Percentiles rank a stretch among this genome's conserved stretches.
These are phyloP conservation scores for Copidosoma floridanum DNA, from an alignment of 1,140 invertebrate genomes.

Conservation along the genomic window DNA sequence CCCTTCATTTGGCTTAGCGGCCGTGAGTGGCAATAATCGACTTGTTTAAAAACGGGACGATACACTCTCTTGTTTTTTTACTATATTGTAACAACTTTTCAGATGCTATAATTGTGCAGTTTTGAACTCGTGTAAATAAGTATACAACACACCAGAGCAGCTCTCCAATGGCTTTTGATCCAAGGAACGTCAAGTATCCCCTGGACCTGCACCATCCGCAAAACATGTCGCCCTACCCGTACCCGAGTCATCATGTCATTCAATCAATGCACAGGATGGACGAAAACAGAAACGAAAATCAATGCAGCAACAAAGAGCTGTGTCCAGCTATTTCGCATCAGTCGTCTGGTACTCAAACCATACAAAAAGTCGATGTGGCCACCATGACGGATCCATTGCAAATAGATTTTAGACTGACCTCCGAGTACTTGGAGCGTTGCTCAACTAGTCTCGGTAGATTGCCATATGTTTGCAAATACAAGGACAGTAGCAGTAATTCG, in stretches of 20 bases:
- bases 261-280: conserved; percentile 42
- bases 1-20: too few relatives aligned
- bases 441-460: conserved; percentile 47
- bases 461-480: conserved; percentile 48
- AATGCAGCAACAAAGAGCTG: conserved; percentile 46
- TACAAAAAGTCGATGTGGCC: conserved; percentile 56
- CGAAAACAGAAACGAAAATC: conserved; percentile 52
- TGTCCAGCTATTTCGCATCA: conserved; percentile 42
- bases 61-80: too few relatives aligned
- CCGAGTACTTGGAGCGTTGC: conserved; percentile 52
- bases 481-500: conserved; percentile 44
- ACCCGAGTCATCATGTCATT: conserved; percentile 31
- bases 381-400: conserved; percentile 59
- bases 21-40: too few relatives aligned
- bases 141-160: too few relatives aligned
- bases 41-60: too few relatives aligned
- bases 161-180: conserved; percentile 48
- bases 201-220: conserved; percentile 38
- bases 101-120: too few relatives aligned
- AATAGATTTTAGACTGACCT: conserved; percentile 52
- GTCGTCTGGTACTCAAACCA: conserved; percentile 45
- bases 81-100: too few relatives aligned
- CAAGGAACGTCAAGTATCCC: conserved; percentile 44
- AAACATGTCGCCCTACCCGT: conserved; percentile 38
- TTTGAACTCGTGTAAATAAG: too few relatives aligned